phyloP scores from a whole-genome alignment of 2,888 invertebrate genomes.

The Mesorhabditis belari region DNA sequence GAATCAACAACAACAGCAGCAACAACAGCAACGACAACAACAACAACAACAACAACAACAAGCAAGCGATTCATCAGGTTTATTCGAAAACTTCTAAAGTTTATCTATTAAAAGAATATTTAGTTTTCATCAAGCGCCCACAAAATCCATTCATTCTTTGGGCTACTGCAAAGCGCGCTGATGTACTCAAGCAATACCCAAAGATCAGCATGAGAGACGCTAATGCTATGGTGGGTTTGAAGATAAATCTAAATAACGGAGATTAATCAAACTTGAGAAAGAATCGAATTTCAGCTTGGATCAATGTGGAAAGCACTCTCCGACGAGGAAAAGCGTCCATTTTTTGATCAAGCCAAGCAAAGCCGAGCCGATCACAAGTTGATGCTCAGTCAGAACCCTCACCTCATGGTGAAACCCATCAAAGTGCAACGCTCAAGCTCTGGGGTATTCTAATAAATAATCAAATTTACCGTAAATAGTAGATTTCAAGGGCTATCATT shows the following conservation, averaged over 20 bases:
- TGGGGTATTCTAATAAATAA: too few species aligned
- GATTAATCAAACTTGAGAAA: too few species aligned
- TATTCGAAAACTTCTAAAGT: background rate
- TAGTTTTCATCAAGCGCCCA: background rate
- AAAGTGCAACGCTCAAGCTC: background rate
- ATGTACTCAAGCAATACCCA: background rate
- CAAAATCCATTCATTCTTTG: background rate
- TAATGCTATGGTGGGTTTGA: background rate
- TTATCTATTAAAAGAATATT: background rate
- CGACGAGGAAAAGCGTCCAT: background rate
- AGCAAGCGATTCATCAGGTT: background rate
- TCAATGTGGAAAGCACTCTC: background rate
- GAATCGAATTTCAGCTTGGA: background rate
- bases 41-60: background rate
- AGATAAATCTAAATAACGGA: background rate
- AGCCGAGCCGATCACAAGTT: background rate
- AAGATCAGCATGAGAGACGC: background rate
- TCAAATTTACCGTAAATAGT: too few species aligned
- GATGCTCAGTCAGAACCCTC: background rate
- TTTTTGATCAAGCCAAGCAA: background rate
- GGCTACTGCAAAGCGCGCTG: background rate
- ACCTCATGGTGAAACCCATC: background rate
- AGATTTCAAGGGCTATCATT: too few species aligned
- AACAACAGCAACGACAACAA: background rate
- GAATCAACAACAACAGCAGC: background rate